These are phyloP conservation scores for Leucania comma DNA, from an alignment of 2,888 invertebrate species.

Conservation along the genomic window DNA sequence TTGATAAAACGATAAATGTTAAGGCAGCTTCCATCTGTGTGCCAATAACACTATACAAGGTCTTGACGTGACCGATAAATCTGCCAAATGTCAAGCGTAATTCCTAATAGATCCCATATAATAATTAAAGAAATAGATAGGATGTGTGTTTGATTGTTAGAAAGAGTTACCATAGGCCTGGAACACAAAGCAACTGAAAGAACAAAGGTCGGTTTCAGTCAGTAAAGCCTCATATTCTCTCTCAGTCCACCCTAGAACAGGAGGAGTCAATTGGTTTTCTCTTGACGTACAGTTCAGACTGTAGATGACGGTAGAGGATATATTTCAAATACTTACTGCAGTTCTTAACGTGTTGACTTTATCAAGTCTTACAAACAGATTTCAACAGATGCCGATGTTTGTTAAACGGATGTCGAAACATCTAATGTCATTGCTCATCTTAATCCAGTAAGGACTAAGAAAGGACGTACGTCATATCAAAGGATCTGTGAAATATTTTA, in stretches of 20 bases:
- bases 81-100: background rate
- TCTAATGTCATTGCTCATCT: background rate
- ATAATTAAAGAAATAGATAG: background rate
- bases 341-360: slow-evolving; percentile 18
- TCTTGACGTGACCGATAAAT: background rate
- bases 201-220: too few relatives aligned
- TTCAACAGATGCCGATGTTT: slow-evolving; percentile 16
- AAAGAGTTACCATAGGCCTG: too few relatives aligned
- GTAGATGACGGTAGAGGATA: background rate
- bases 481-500: background rate
- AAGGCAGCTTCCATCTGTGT: background rate
- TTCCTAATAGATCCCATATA: background rate
- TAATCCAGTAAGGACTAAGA: slow-evolving; percentile 1
- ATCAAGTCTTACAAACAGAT: slow-evolving; percentile 19
- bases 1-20: background rate
- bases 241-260: too few relatives aligned
- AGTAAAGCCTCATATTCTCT: too few relatives aligned
- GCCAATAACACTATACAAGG: background rate
- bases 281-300: background rate
- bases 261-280: too few relatives aligned
- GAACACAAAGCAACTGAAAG: too few relatives aligned
- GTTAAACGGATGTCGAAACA: slow-evolving; percentile 9
- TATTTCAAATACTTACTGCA: slow-evolving; percentile 8
- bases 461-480: background rate
- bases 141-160: too few relatives aligned